Base-by-base conservation (phyloP, 2,113 vertebrate genomes). In the Morone chrysops region DNA sequence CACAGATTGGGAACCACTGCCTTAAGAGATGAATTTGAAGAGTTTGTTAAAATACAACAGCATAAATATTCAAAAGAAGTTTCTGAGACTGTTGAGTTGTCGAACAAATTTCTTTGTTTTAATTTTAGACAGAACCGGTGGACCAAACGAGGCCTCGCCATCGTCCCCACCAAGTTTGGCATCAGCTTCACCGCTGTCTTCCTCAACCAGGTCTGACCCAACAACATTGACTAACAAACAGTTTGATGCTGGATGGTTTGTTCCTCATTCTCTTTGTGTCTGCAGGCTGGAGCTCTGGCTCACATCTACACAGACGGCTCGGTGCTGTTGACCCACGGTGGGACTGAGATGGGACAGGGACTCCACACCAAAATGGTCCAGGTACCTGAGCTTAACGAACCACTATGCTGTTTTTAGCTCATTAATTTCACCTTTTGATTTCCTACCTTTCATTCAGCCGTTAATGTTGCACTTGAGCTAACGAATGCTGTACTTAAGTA, bases 321-420 rank as follows among this genome's bases (percentile, higher is more conserved):
- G 0, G 98, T 99, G 53, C 87, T 99, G 75, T 80, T 99, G 78
- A 97, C 96, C 2, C 98, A 99, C 0, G 98, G 98, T 0, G 98
- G 98, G 16, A 97, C 97, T 2, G 98, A 99, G 89, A 99, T 99
- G 98, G 98, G 98, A 48, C 98, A 99, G 89, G 98, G 98, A 2
- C 96, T 99, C 31, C 98, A 99, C 88, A 99, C 98, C 75, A 99
- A 99, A 94, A 99, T 99, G 97, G 92, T 99, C 54, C 98, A 99
- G 97, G 98, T 99, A 94, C 11, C 22, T 0, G 22, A 57, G 0
- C 12, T 14, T 10, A 47, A 47, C 45, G 4, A 47, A 47, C 45
- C 45, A 47, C 1, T 12, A 12, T 47, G 12, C 31, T 2, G 31
- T 31, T 31, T 31, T 31, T 31, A 31, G 31, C 45, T 13, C 2